phyloP scores from a whole-genome alignment of 2,888 invertebrate genomes.

The Nasonia oneida region DNA sequence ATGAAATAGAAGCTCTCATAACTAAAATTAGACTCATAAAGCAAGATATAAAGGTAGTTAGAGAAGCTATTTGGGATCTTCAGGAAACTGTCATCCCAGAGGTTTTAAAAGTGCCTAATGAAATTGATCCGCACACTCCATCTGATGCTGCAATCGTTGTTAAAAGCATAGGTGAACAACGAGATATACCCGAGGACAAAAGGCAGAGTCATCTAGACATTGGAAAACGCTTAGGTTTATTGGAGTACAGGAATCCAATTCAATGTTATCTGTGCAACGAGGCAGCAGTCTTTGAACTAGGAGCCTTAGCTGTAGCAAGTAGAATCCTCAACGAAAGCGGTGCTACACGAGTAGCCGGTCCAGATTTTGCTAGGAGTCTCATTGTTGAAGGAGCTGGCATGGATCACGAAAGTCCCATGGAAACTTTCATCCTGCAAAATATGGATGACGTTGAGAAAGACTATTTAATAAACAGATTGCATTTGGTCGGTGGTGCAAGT shows the following conservation, averaged over 20 bases:
- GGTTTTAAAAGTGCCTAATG: slow-evolving; percentile 86
- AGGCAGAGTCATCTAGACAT: slow-evolving; percentile 80
- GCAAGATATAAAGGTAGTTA: slow-evolving; percentile 84
- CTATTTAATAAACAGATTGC: slow-evolving; percentile 82
- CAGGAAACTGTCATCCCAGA: slow-evolving; percentile 86
- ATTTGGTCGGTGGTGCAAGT: slow-evolving; percentile 88
- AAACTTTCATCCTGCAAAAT: slow-evolving; percentile 83
- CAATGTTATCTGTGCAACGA: slow-evolving; percentile 85
- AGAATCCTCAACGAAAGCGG: slow-evolving; percentile 79
- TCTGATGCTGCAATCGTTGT: slow-evolving; percentile 60
- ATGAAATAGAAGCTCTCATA: slow-evolving; percentile 81
- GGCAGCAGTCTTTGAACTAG: slow-evolving; percentile 87
- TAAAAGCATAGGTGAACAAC: slow-evolving; percentile 65
- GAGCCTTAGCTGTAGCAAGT: slow-evolving; percentile 79
- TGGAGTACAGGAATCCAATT: slow-evolving; percentile 83
- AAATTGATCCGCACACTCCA: slow-evolving; percentile 84
- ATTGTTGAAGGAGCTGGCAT: slow-evolving; percentile 87
- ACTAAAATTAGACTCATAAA: slow-evolving; percentile 81
- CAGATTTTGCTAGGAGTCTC: slow-evolving; percentile 89
- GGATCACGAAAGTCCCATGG: slow-evolving; percentile 81
- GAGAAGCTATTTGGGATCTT: slow-evolving; percentile 84
- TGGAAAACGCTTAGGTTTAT: slow-evolving; percentile 80
- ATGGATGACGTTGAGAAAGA: slow-evolving; percentile 81
- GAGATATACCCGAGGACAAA: slow-evolving; percentile 22
- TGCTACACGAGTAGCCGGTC: slow-evolving; percentile 86